Percentiles rank a stretch among this genome's conserved stretches.
Conservation (phyloP, 2,888 invertebrate species). For the Lycocerus yunnanus region DNA sequence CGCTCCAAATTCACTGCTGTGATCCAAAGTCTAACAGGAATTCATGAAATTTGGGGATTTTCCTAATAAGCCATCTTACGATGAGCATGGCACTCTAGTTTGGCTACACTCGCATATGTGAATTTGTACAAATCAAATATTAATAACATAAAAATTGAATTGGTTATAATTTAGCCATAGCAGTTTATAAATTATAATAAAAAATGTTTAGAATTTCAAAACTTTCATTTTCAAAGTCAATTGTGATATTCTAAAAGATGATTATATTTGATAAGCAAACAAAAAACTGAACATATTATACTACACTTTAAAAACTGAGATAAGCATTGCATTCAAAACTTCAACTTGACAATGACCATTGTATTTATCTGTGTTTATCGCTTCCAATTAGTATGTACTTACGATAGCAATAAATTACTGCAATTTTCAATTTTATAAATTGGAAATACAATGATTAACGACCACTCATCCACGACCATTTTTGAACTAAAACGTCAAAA, state of each 20-base stretch:
- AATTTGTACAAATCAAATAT: too few relatives aligned
- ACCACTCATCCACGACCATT: too few relatives aligned
- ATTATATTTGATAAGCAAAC: neutral
- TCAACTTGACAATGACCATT: neutral
- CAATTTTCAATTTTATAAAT: neutral
- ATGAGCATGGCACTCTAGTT: too few relatives aligned
- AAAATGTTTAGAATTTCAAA: too few relatives aligned
- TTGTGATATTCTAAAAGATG: neutral
- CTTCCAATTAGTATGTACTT: neutral
- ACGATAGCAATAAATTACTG: neutral
- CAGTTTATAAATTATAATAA: too few relatives aligned
- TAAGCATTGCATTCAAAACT: neutral
- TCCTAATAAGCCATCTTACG: too few relatives aligned
- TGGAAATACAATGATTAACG: neutral
- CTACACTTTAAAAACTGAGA: neutral
- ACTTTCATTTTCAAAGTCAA: neutral
- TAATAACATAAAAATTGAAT: too few relatives aligned
- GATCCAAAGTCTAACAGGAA: too few relatives aligned
- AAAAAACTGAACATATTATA: neutral
- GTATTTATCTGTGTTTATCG: neutral
- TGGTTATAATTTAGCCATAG: neutral
- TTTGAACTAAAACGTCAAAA: neutral
- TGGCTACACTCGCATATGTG: too few relatives aligned
- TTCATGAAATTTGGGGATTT: too few relatives aligned
- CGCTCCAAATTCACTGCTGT: too few relatives aligned